phyloP scores from a whole-genome alignment of 92 coral and sea anemone species.

The Diadumene lineata region DNA sequence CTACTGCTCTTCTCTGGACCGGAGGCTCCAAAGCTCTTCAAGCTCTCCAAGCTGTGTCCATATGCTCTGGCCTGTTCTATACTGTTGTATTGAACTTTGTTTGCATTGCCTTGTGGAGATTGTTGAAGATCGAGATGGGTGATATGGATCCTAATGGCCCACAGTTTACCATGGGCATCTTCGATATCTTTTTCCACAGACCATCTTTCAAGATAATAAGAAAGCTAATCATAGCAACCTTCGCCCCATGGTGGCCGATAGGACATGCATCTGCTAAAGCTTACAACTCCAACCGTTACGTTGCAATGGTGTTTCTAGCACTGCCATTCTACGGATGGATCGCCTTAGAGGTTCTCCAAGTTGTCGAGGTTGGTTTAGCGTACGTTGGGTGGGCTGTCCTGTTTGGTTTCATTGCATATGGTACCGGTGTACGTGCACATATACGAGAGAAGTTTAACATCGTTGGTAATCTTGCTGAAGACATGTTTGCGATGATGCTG shows the following conservation, averaged over 20 bases:
- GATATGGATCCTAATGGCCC: slow-evolving; percentile 64
- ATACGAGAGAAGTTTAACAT: slow-evolving; percentile 74
- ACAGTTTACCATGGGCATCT: slow-evolving; percentile 50
- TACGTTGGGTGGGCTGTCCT: slow-evolving; percentile 83
- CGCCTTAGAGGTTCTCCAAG: slow-evolving; percentile 57
- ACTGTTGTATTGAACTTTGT: slow-evolving; percentile 69
- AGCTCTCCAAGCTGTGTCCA: slow-evolving; percentile 79
- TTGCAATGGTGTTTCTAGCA: slow-evolving; percentile 53
- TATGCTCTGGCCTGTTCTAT: slow-evolving; percentile 77
- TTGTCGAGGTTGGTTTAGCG: slow-evolving; percentile 63
- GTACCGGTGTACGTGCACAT: slow-evolving; percentile 55
- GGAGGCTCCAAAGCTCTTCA: slow-evolving; percentile 74
- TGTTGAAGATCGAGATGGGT: slow-evolving; percentile 67
- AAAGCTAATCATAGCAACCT: slow-evolving; percentile 50
- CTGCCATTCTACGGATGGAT: slow-evolving; percentile 76
- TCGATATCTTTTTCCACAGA: slow-evolving; percentile 58
- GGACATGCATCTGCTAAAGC: slow-evolving; percentile 74
- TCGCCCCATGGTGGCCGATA: slow-evolving; percentile 87
- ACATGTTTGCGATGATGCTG: slow-evolving; percentile 74
- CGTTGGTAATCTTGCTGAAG: slow-evolving; percentile 80
- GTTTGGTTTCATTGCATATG: slow-evolving; percentile 74
- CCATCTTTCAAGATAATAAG: slow-evolving; percentile 40
- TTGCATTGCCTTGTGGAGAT: slow-evolving; percentile 81
- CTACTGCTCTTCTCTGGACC: slow-evolving; percentile 75
- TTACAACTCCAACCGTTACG: slow-evolving; percentile 40